Evolutionary conservation across 2,113 vertebrate species (phyloP).

Genomic region (Malurus cyaneus): DNA sequence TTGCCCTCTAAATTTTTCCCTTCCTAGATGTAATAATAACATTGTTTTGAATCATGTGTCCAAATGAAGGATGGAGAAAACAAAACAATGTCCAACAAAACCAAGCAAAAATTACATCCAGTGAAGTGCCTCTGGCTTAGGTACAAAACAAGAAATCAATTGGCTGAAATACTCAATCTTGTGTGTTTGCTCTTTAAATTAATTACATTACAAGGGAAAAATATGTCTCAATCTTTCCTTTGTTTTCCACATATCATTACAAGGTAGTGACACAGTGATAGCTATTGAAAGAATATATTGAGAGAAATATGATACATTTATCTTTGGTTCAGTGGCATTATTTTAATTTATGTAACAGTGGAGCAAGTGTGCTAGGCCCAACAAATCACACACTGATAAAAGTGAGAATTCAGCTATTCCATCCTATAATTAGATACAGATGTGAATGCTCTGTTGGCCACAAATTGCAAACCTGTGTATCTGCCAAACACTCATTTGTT

Average conservation of each 20-base stretch:
- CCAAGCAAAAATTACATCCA: background rate
- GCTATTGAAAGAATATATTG: background rate
- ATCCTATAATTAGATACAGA: background rate
- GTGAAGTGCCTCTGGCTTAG: background rate
- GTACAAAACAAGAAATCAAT: background rate
- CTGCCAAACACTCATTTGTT: background rate
- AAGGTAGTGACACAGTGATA: background rate
- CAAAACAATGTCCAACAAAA: background rate
- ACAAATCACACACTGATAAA: background rate
- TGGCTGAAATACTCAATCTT: background rate
- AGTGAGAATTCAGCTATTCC: background rate
- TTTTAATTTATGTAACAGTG: background rate
- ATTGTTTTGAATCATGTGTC: background rate
- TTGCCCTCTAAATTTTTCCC: background rate
- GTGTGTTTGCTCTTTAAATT: background rate
- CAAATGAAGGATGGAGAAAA: background rate
- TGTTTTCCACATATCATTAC: background rate
- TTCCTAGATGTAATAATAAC: background rate
- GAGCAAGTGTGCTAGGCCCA: background rate
- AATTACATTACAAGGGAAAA: constrained; percentile 5
- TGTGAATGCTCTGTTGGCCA: background rate
- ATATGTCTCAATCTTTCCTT: background rate
- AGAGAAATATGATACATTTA: background rate
- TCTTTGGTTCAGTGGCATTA: background rate
- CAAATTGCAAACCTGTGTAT: background rate